Conservation (phyloP, 2,113 vertebrate species). For the Tupaia tana region DNA sequence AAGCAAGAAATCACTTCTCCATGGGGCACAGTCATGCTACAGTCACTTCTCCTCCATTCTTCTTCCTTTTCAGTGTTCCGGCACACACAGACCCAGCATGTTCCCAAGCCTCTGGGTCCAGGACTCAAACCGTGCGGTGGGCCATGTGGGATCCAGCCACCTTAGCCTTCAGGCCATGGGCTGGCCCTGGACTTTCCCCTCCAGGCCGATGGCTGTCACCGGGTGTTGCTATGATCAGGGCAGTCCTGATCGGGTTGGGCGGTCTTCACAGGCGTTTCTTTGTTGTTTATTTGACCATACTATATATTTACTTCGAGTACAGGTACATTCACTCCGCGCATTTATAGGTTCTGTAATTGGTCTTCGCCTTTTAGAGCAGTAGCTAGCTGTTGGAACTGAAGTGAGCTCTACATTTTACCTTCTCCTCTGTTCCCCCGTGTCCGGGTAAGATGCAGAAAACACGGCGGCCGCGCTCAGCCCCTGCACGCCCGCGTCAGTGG, state of each 20-base stretch:
- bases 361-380: slow-evolving; percentile 42
- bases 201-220: not conserved
- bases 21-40: too few relatives aligned
- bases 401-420: not conserved
- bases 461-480: slow-evolving; percentile 34
- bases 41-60: too few relatives aligned
- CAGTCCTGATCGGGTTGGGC: slow-evolving; percentile 1
- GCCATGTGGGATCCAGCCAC: too few relatives aligned
- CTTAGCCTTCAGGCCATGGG: too few relatives aligned
- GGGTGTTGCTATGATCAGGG: not conserved
- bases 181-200: not conserved
- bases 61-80: too few relatives aligned
- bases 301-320: slow-evolving; percentile 11
- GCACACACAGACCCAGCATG: too few relatives aligned
- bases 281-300: slow-evolving; percentile 5
- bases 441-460: slow-evolving; percentile 78
- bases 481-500: slow-evolving; percentile 53
- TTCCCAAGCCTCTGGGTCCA: too few relatives aligned
- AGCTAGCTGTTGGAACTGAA: not conserved
- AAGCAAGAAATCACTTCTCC: too few relatives aligned
- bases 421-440: slow-evolving; percentile 50
- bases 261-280: not conserved
- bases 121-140: too few relatives aligned
- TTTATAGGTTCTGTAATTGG: not conserved
- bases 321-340: not conserved